Conservation (phyloP, 1,140 invertebrate genomes). For the Gryon sp. region DNA sequence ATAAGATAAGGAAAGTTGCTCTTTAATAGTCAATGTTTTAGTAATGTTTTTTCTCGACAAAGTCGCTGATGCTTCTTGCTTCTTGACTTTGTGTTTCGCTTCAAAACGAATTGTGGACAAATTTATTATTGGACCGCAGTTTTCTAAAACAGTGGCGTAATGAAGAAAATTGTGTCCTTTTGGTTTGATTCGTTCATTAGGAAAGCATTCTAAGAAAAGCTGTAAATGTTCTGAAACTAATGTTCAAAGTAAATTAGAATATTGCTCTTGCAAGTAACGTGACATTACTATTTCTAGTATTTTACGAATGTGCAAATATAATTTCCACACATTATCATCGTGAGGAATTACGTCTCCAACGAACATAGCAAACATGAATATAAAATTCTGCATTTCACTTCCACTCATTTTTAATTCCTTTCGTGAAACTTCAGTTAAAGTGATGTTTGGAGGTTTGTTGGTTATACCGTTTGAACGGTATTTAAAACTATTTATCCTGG, state of each 20-base stretch:
- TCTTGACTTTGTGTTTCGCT: slow-evolving; percentile 12
- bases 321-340: slow-evolving; percentile 9
- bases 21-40: slow-evolving; percentile 19
- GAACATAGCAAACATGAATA: no score
- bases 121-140: slow-evolving; percentile 31
- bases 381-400: slow-evolving; percentile 33
- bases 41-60: slow-evolving; percentile 8
- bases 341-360: slow-evolving; percentile 12
- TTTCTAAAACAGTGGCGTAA: slow-evolving; percentile 8
- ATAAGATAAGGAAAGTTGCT: slow-evolving; percentile 11
- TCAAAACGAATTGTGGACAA: slow-evolving; percentile 13
- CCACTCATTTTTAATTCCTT: slow-evolving; percentile 32
- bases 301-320: slow-evolving; percentile 15
- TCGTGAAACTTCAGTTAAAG: no score
- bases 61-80: slow-evolving; percentile 8
- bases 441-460: no score
- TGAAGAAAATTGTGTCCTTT: slow-evolving; percentile 21
- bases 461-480: no score
- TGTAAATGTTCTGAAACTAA: no score
- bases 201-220: no score
- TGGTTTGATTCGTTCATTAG: slow-evolving; percentile 10
- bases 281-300: slow-evolving; percentile 9
- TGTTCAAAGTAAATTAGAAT: no score
- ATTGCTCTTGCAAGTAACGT: slow-evolving; percentile 9
- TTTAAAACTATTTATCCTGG: slow-evolving; percentile 7